Evolutionary conservation across 1,140 invertebrate species (phyloP), one percentile per base, ranked within the genome.

Genomic region (Drosophila watanabei): DNA sequence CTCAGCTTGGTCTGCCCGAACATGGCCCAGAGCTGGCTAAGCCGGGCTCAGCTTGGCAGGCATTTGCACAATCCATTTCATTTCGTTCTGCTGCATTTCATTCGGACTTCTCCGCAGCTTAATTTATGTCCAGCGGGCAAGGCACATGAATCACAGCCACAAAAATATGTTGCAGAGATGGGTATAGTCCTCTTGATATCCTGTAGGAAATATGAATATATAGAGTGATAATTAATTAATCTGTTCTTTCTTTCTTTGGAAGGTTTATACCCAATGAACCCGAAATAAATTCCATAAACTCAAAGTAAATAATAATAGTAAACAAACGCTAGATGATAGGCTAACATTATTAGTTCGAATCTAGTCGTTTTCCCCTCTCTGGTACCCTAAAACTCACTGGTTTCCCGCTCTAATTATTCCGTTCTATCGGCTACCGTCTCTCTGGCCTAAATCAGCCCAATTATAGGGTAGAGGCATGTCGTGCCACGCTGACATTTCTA

Each of bases 21-120:
- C 68, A 46, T 68, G 60, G 69, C 64, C 54, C 76, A 77, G 57
- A 72, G 80, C 78, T 56, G 61, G 57, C 54, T 56, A 65, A 75
- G 65, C 71, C 65, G 60, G 39, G 79, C 79, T 56, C 68, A 71
- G 18, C 39, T 28, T 28, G 68, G 32, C 65, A 86, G 63, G 66
- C 81, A 86, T 66, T 87, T 80, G 84, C 69, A 64, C 84, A 84
- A 80, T 88, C 79, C 80, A 87, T 88, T 87, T 79, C 75, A 86
- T 79, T 78, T 49, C 46, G 56, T 66, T 69, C 52, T 49, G 56
- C 62, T 87, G 76, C 76, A 83, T 83, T 87, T 70, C 57, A 63
- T 83, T 79, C 76, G 24, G 51, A 62, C 46, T 70, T 63, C 66
- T 64, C 48, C 32, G 59, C 54, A 30, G 57, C 49, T 64, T 84